Base-by-base conservation (phyloP, 2,113 vertebrate genomes). In the Carassius gibelio region DNA sequence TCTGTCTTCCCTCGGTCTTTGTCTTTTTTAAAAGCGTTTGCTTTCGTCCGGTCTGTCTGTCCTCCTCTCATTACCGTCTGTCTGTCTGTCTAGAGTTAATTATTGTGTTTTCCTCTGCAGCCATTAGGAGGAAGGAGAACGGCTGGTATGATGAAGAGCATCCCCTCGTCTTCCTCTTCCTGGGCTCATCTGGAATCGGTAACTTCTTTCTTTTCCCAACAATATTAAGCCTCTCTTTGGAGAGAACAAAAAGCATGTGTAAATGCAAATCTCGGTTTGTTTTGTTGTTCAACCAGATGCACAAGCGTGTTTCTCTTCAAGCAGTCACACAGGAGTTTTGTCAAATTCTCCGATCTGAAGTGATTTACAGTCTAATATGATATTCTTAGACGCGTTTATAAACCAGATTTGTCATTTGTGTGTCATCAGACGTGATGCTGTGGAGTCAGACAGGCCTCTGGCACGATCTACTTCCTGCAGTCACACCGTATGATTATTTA, bases 121-220 rank as follows among this genome's bases (percentile, higher is more conserved):
- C 97, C 0, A 97, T 99, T 91, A 96, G 98, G 90, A 96, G 98
- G 90, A 99, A 99, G 91, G 97, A 99, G 91, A 99, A 99, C n/a
- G 98, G 98, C 83, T 99, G 98, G 98, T 98, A 98, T 0, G 96
- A 99, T 1, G 98, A 99, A 94, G 97, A 99, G 87, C 98, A 99
- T 91, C 98, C 98, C 0, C 94, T 99, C 30, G 98, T 99, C 76
- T 99, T 99, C 91, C 96, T 99, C 83, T 99, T 99, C 93, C 92
- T 99, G 72, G 98, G 98, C 88, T 99, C 98, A 0, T 99, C 98
- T 2, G 98, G 98, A 93, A 99, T 99, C 85, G 98, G 98, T 99
- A 97, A 96, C 0, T 84, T 86, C 68, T 77, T 66, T 87, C 74
- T 72, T 87, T 78, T 36, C 38, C 42, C 19, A 2, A 21, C 64